Evolutionary conservation across 2,113 vertebrate genomes (phyloP), one percentile per base, ranked within the genome.

Genomic region (Plestiodon gilberti): DNA sequence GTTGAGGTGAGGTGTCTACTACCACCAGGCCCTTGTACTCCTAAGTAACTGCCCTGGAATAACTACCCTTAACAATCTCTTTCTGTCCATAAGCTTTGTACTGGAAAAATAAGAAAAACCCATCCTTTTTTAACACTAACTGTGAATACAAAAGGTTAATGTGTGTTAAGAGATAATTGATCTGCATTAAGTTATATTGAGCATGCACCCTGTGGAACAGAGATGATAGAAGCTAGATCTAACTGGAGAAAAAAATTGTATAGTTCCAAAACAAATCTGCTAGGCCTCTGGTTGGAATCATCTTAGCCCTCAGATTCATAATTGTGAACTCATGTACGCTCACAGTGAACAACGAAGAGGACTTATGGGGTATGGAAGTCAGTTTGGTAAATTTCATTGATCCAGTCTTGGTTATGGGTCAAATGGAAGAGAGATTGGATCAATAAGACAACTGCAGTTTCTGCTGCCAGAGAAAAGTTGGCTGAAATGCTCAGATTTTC

Each of bases 131-230:
- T 73, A 61, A 83, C 23, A 30, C 15, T 74, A 15, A 52, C 81
- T 20, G 81, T 20, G 15, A 35, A 22, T 71, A 82, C n/a, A 57
- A 70, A 71, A 82, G 81, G 81, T 82, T 82, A 82, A 82, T 52
- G 22, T 71, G 69, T 40, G 69, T 83, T 83, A 83, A 83, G 52
- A 83, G 35, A 35, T n/a, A 83, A 83, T 83, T 15, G 15, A 74
- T 74, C 55, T 2, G 18, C 33, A 83, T 83, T 74, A 61, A 61
- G 55, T 61, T 69, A 74, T 74, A 83, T 73, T 83, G 69, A 83
- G 55, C 67, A 70, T 73, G 81, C 48, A 71, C 69, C 22, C 23
- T 59, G 35, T 30, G 55, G 69, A 83, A 83, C 52, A 73, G 69
- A 83, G n/a, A 40, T 74, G 69, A 57, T 61, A 61, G 52, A 74